Base-by-base conservation (phyloP, 2,797 vertebrate genomes). In the Gymnoscopelus braueri region DNA sequence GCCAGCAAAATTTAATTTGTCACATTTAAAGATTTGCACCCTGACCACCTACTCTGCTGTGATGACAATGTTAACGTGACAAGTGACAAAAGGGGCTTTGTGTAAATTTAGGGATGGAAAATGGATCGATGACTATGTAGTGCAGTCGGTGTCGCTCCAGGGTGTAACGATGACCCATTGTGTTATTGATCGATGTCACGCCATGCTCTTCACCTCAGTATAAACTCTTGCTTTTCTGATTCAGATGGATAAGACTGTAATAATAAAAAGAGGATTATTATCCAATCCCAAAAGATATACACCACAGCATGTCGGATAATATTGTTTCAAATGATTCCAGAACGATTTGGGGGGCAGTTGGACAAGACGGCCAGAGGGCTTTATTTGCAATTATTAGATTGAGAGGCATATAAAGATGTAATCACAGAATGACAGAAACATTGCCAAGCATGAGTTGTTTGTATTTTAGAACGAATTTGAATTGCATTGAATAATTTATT, bases 81-180 rank as follows among this genome's bases (percentile, higher is more conserved):
- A 13, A 73, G 65, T 60, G 53, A 7, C 58, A 15, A 67, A 4
- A 49, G 63, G 51, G 58, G 51, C 14, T 69, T 10, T 59, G 61
- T 44, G 60, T 69, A 11, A 74, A 67, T 62, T 39, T 23, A 66
- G 48, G 29, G 50, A 69, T 82, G 82, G 81, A 87, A 88, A 81
- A 69, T 4, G 51, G 11, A 72, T 75, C 39, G 39, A 44, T 65
- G 64, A 78, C 78, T 44, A 75, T n/a, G n/a, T n/a, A 77, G 2
- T 24, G 8, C 29, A 49, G 29, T 60, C 54, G 54, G 7, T 7
- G 23, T 55, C 54, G 64, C 78, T 76, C 67, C 48, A 74, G 73
- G 72, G 69, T 35, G 77, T 78, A 77, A 77, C 77, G 67, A 77
- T 76, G 65, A 74, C 39, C 5, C 72, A 50, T 12, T 32, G 56